Conservation (phyloP, 2,888 invertebrate genomes). For the Trachelus troglodyta region DNA sequence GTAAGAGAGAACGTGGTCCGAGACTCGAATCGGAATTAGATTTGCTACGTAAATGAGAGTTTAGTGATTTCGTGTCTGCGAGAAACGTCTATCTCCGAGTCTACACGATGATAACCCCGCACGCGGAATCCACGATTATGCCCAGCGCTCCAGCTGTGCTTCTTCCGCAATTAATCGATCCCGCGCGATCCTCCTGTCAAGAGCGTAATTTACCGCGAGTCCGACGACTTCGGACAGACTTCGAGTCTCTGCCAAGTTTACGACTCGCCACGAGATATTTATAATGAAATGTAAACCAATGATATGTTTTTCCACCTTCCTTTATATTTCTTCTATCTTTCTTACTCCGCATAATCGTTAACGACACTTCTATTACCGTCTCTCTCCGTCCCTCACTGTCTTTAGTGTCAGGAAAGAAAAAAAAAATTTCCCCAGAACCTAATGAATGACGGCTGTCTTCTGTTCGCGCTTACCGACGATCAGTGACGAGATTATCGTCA, state of each 20-base stretch:
- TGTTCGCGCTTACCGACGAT: background rate
- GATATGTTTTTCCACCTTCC: background rate
- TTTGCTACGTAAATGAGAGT: conserved; percentile 30
- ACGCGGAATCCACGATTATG: background rate
- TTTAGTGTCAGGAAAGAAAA: background rate
- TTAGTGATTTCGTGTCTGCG: conserved; percentile 18
- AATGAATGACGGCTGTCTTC: background rate
- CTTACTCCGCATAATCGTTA: background rate
- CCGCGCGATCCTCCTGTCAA: background rate
- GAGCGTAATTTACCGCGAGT: background rate
- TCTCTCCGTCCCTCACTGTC: background rate
- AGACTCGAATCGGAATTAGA: conserved; percentile 37
- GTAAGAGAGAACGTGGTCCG: conserved; percentile 28
- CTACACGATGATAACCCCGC: background rate
- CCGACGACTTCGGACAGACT: background rate
- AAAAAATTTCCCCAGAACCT: background rate
- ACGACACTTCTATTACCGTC: background rate
- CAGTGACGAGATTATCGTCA: background rate
- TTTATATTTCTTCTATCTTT: background rate
- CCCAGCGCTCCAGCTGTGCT: background rate
- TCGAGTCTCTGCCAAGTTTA: background rate
- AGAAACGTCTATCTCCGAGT: background rate
- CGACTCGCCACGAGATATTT: background rate
- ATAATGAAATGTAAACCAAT: background rate
- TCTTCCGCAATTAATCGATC: background rate